Base-by-base conservation (phyloP, 2,113 vertebrate genomes). In the Leptobrachium leishanense region DNA sequence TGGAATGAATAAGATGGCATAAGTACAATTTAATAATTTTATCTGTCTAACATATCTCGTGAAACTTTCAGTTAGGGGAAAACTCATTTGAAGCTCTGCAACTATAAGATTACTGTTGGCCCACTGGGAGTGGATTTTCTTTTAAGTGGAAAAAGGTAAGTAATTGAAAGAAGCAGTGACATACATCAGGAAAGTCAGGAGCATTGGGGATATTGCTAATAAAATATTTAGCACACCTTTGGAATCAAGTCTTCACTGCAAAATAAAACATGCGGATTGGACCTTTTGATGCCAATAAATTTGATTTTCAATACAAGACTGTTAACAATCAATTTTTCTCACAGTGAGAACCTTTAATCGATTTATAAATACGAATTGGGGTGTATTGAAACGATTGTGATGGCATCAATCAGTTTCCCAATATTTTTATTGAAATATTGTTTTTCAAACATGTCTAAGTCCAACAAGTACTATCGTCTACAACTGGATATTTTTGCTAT, bases 91-190 rank as follows among this genome's bases (percentile, higher is more conserved):
- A 67, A 76, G 74, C 74, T 67, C 55, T 67, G 64, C 31, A 68
- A 53, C 74, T 68, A 6, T 57, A 68, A 76, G 74, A 76, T 68
- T 76, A 76, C 74, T 67, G 44, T 43, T 44, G 64, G 50, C 44
- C 74, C 74, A 68, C 12, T 15, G 64, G 74, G 64, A 76, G 31
- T 15, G 40, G 63, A n/a, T 55, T 76, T 54, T 76, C 74, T 76
- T 76, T 76, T 68, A 76, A 76, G 31, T 67, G 74, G 74, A 68
- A 62, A 15, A 68, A 76, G 66, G 50, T 66, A 76, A 68, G 74
- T 76, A 76, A 76, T 76, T 76, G 74, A 76, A 76, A 76, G 74
- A 76, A 67, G 65, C 64, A 55, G 74, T 75, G 74, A 65, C 63
- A 42, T 75, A 42, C 63, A 75, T 20, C 65, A 20, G 74, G 50